phyloP scores from a whole-genome alignment of 2,113 vertebrate genomes.

The Pterocles gutturalis region DNA sequence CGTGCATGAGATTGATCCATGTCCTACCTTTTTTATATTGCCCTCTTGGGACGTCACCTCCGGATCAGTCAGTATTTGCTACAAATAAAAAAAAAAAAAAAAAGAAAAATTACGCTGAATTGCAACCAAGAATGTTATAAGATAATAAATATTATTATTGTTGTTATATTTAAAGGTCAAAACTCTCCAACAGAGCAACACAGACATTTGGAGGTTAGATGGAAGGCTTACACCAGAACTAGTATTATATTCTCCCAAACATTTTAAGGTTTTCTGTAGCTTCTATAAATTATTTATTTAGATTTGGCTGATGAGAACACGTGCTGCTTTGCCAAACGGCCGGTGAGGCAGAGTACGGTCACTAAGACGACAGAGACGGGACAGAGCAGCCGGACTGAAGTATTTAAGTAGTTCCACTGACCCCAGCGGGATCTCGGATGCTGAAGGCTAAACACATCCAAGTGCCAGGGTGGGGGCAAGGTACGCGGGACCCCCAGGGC shows the following conservation, averaged over 20 bases:
- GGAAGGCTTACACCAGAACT: neutral
- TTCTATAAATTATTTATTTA: neutral
- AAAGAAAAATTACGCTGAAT: neutral
- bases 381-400: neutral
- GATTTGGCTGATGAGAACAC: accelerated
- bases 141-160: neutral
- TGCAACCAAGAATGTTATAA: neutral
- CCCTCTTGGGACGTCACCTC: slow-evolving; percentile 87
- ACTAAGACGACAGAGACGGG: neutral
- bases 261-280: neutral
- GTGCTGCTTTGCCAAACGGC: accelerated
- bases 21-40: slow-evolving; percentile 92
- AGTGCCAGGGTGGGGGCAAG: neutral
- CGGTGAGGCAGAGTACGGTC: accelerated
- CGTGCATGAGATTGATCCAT: neutral
- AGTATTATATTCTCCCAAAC: accelerated
- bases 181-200: neutral
- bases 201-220: accelerated
- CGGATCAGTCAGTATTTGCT: slow-evolving; percentile 89
- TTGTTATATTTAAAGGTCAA: neutral
- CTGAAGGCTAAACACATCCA: neutral
- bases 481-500: neutral
- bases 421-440: accelerated
- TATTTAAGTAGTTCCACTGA: neutral
- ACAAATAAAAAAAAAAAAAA: neutral